Base-by-base conservation (phyloP, 2,888 invertebrate species). In the Eulithis prunata region DNA sequence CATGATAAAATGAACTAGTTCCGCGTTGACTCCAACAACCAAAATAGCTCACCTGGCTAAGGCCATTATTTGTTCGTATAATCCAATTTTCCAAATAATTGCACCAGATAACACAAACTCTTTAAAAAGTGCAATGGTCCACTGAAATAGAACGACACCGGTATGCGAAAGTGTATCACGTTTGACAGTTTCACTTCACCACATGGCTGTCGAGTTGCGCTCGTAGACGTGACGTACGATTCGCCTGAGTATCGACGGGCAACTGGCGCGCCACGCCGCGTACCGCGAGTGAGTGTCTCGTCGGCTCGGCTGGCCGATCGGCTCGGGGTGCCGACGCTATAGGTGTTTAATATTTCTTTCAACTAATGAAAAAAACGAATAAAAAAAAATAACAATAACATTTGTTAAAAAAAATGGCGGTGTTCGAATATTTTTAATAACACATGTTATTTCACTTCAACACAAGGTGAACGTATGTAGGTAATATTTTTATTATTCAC, bases 21-120 rank as follows among this genome's bases (percentile, higher is more conserved):
- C 91, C 91, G 91, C 82, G 90, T 91, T 91, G 90, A 90, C 90
- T 90, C 84, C 87, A 91, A 87, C 90, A 91, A 90, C 91, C 83
- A 88, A 91, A 92, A 93, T 92, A 93, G 88, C 93, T 92, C 87
- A 93, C 93, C 93, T 93, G 89, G 93, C 93, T 93, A 93, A 92
- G 90, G 93, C 93, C 93, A 93, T 93, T 87, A 90, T 92, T 88
- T 89, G 86, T 88, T 90, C 87, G 91, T 90, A 90, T 87, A 92
- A 93, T 93, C 93, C 93, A 92, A 92, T 90, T 91, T 91, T 90
- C 89, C 89, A 87, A 88, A 81, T 82, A 81, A 80, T 83, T 82
- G 84, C 87, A 90, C 84, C 87, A 90, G 84, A 83, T 79, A 81
- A 84, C 91, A 90, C 90, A 86, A 89, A 86, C 80, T 86, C 58